phyloP scores from a whole-genome alignment of 2,888 invertebrate genomes.

The Cantharis nigra region DNA sequence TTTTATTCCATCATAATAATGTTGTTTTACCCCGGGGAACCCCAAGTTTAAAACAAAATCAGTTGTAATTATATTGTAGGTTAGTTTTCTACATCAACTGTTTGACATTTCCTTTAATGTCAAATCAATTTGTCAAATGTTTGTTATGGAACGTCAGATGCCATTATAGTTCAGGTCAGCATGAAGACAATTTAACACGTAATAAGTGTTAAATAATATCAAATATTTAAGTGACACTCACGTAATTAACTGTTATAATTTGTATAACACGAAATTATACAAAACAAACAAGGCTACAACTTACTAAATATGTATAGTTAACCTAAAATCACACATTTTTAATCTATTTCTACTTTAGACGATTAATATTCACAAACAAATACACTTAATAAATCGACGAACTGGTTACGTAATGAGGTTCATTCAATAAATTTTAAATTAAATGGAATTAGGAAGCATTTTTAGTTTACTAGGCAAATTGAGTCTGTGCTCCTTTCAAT shows the following conservation, averaged over 20 bases:
- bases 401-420: slow-evolving; percentile 18
- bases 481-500: not conserved
- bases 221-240: not conserved
- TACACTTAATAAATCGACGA: slow-evolving; percentile 10
- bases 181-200: not conserved
- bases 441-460: slow-evolving; percentile 4
- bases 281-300: slow-evolving; percentile 5
- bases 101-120: not conserved
- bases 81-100: not conserved
- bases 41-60: not conserved
- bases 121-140: not conserved
- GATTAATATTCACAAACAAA: slow-evolving; percentile 14
- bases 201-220: not conserved
- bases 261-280: not conserved
- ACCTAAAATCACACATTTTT: slow-evolving; percentile 17
- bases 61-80: no score
- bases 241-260: not conserved
- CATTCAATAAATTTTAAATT: not conserved
- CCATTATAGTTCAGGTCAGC: not conserved
- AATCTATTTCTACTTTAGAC: not conserved
- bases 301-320: slow-evolving; percentile 10
- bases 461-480: not conserved
- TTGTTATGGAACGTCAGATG: not conserved
- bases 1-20: not conserved
- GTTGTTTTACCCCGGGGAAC: not conserved